Evolutionary conservation across 2,888 invertebrate genomes (phyloP), one percentile per base, ranked within the genome.

Genomic region (Atrina japonica): DNA sequence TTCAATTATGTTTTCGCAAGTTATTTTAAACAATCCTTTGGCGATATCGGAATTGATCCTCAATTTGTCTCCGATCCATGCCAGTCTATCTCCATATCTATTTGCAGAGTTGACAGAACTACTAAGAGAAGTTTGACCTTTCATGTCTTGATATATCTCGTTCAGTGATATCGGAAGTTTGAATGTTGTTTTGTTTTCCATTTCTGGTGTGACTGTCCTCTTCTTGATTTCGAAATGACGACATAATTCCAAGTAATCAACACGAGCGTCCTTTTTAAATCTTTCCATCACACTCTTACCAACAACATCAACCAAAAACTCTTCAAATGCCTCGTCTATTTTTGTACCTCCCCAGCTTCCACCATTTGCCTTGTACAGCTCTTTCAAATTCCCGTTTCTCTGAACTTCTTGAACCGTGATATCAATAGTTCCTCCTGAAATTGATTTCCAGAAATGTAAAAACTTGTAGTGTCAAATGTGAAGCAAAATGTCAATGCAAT

Each of bases 201-300:
- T 25, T 1, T 69, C 61, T 2, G 66, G 64, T 16, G 55, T n/a
- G 5, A 72, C 56, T 0, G 25, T 60, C 40, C 76, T 40, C 56
- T 76, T 76, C 70, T 74, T 71, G 21, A 71, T 41, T 65, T 76
- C 76, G 35, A 76, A 74, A 14, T 74, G 69, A 11, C 74, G 55
- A 11, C 66, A 58, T 11, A 76, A 45, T 27, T 71, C 71, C 3
- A 74, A 23, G 23, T 64, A 71, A 29, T 74, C 76, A 16, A 52
- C 56, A 7, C 56, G 66, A 25, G 64, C 23, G 9, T 76, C 68
- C 2, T 50, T 29, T 35, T 49, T 52, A 21, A 78, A 76, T 11
- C 35, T 52, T n/a, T 56, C 29, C 27, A 70, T 47, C n/a, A 58
- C 56, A 9, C 63, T 49, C 43, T 47, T 21, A 21, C 64, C 50